Evolutionary conservation across 2,888 invertebrate species (phyloP).

Genomic region (Brachylomia viminalis): DNA sequence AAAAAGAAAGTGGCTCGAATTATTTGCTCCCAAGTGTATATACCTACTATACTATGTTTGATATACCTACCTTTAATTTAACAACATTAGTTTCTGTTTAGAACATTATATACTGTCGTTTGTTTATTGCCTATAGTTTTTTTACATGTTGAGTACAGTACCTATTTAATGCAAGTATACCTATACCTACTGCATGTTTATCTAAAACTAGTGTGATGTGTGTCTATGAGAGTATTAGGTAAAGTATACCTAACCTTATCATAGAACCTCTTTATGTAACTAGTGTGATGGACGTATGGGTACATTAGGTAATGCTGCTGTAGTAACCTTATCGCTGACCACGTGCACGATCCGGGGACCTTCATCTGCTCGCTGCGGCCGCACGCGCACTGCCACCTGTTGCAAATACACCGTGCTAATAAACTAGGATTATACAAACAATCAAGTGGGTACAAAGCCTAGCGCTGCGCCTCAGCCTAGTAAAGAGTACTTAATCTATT

Average conservation of each 20-base stretch:
- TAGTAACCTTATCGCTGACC: constrained; percentile 93
- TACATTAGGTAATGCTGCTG: constrained; percentile 42
- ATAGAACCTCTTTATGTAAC: constrained; percentile 12
- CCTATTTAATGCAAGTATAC: not conserved
- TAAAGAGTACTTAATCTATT: not conserved
- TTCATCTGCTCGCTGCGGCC: constrained; percentile 95
- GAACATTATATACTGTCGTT: not conserved
- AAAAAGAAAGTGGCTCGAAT: no score
- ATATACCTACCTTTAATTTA: not conserved
- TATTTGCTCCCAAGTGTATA: no score
- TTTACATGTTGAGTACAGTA: not conserved
- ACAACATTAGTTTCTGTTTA: not conserved
- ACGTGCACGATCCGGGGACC: constrained; percentile 93
- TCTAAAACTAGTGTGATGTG: not conserved
- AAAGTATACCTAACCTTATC: constrained; percentile 91
- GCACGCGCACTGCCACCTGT: constrained; percentile 97
- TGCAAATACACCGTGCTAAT: constrained; percentile 37
- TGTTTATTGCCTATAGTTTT: constrained; percentile 6
- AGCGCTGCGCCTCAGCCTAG: not conserved
- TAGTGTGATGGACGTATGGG: constrained; percentile 13
- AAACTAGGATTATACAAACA: constrained; percentile 9
- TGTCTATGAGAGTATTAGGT: not conserved
- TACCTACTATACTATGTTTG: no score
- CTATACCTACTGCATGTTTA: no score
- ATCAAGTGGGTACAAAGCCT: not conserved